A percentile compares a stretch with the other conserved stretches of the same genome.
These are phyloP conservation scores for Ranitomeya variabilis DNA, from an alignment of 2,113 vertebrate species.

Conservation along the genomic window DNA sequence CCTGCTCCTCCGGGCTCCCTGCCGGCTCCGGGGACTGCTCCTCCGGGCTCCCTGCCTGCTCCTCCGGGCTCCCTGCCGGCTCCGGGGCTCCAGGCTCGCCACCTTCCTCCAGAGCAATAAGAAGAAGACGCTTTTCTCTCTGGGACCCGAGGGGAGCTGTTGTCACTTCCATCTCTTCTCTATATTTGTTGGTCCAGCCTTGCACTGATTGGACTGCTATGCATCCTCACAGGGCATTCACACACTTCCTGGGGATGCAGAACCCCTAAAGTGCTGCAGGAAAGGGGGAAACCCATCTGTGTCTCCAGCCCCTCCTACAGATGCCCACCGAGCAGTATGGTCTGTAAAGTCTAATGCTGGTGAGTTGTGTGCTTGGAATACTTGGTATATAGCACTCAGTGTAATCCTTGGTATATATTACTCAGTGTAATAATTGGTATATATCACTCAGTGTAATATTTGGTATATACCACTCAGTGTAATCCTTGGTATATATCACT, in stretches of 20 bases:
- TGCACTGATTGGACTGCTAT: neutral
- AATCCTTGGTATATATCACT: too few species aligned
- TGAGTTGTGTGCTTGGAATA: constrained; percentile 15
- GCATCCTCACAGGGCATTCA: neutral
- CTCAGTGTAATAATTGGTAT: too few species aligned
- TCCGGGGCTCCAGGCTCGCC: neutral
- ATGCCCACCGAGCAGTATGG: constrained; percentile 19
- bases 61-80: neutral
- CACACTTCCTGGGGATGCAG: constrained; percentile 17
- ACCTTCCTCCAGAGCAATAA: neutral
- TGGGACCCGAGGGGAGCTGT: neutral
- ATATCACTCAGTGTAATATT: too few species aligned
- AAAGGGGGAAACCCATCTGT: constrained; percentile 27
- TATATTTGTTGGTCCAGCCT: neutral
- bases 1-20: too few species aligned
- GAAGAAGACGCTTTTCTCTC: neutral
- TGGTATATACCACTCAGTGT: too few species aligned
- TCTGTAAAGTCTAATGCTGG: constrained; percentile 22
- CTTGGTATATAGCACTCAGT: too few species aligned
- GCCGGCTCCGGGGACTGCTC: too few species aligned
- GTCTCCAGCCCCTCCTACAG: constrained; percentile 11
- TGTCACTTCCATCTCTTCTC: neutral
- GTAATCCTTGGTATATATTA: too few species aligned
- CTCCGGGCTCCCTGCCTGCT: too few species aligned
- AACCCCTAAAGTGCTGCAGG: constrained; percentile 13